Percentiles rank a stretch among this genome's conserved stretches.
Conservation (phyloP, 2,797 vertebrate species). For the Philypnodon macrostomus region DNA sequence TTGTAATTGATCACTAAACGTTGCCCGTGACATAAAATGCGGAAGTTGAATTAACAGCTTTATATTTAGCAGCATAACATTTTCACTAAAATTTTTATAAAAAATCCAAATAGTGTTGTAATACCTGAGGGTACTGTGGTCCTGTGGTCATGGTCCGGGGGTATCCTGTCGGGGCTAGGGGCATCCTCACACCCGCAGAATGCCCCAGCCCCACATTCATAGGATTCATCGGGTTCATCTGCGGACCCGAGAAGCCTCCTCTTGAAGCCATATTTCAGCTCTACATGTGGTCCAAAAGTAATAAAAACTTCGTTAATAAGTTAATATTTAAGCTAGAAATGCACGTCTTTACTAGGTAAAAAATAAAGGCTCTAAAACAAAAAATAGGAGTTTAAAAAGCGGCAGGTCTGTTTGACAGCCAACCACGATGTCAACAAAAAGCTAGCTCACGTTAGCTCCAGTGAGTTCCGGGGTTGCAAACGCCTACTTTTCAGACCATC, state of each 20-base stretch:
- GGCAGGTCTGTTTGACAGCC: slow-evolving; percentile 56
- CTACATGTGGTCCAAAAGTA: slow-evolving; percentile 53
- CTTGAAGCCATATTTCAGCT: slow-evolving; percentile 71
- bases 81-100: too few species aligned
- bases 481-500: slow-evolving; percentile 19
- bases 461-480: slow-evolving; percentile 63
- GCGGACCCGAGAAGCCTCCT: slow-evolving; percentile 69
- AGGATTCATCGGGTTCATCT: slow-evolving; percentile 68
- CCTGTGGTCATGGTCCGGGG: slow-evolving; percentile 63
- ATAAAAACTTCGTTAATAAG: slow-evolving; percentile 17
- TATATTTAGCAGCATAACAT: background rate
- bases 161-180: slow-evolving; percentile 63
- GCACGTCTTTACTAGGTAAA: background rate
- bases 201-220: slow-evolving; percentile 68
- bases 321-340: background rate
- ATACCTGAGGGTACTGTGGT: slow-evolving; percentile 71
- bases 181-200: slow-evolving; percentile 69
- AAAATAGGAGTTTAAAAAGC: background rate
- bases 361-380: background rate
- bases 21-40: slow-evolving; percentile 31
- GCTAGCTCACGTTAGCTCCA: slow-evolving; percentile 63
- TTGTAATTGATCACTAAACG: background rate
- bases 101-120: background rate
- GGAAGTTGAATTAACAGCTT: slow-evolving; percentile 52
- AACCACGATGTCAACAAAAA: slow-evolving; percentile 63